phyloP scores from a whole-genome alignment of 92 coral and sea anemone species.

The Pocillopora grandis region DNA sequence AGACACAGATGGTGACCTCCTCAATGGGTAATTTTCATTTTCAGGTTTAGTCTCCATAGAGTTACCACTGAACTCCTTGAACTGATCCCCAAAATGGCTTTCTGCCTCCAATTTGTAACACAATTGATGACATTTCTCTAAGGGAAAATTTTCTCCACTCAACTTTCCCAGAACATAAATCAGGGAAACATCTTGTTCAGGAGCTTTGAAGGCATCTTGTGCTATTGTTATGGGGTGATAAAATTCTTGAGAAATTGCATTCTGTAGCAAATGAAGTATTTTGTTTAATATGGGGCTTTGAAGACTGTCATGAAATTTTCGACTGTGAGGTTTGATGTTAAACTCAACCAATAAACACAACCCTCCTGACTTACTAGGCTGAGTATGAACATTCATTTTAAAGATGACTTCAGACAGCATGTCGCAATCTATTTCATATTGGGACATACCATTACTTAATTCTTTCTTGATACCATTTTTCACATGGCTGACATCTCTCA shows the following conservation, averaged over 20 bases:
- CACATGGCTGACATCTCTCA: conserved; percentile 5
- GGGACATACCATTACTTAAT: not conserved
- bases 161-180: no score
- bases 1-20: no score
- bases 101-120: no score
- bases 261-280: conserved; percentile 40
- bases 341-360: not conserved
- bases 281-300: conserved; percentile 20
- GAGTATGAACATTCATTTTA: not conserved
- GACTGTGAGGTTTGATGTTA: conserved; percentile 38
- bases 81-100: no score
- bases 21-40: no score
- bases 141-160: no score
- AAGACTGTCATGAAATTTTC: conserved; percentile 42
- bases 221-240: no score
- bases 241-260: conserved; percentile 13
- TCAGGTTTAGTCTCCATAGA: no score
- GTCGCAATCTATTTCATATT: not conserved
- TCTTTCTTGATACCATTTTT: conserved; percentile 38
- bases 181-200: no score
- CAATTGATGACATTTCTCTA: no score
- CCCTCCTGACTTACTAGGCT: not conserved
- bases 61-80: no score
- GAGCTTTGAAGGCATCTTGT: no score
- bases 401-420: not conserved